Percentiles rank a stretch among this genome's conserved stretches.
Conservation (phyloP, 2,888 invertebrate species). For the Smittia sp. region DNA sequence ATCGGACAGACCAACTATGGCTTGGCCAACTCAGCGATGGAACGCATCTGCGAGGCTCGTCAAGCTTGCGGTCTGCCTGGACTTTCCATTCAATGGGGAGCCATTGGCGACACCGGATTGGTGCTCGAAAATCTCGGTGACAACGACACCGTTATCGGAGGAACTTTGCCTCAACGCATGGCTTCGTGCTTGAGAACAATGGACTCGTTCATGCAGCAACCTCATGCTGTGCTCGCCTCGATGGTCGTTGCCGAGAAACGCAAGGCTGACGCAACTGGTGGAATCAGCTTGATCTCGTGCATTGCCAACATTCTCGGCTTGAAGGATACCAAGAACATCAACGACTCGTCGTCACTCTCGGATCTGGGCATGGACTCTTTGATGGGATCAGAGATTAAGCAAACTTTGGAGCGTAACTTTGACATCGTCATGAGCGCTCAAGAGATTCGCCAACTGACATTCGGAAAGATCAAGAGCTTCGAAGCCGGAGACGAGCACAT, state of each 20-base stretch:
- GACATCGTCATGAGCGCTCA: conserved; percentile 87
- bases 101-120: conserved; percentile 95
- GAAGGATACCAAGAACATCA: conserved; percentile 78
- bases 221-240: conserved; percentile 75
- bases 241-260: conserved; percentile 87
- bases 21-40: conserved; percentile 96
- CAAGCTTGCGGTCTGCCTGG: conserved; percentile 82
- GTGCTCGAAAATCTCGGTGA: conserved; percentile 84
- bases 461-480: conserved; percentile 68
- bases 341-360: conserved; percentile 74
- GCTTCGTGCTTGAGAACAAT: conserved; percentile 86
- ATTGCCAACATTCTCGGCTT: conserved; percentile 88
- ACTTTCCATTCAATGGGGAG: conserved; percentile 97
- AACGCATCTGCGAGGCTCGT: conserved; percentile 85
- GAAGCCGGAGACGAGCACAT: conserved; percentile 47
- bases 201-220: conserved; percentile 86
- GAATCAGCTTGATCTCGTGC: conserved; percentile 69
- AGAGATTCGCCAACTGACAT: conserved; percentile 83
- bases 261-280: conserved; percentile 59
- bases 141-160: conserved; percentile 89
- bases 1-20: conserved; percentile 97
- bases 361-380: conserved; percentile 98
- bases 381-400: conserved; percentile 99
- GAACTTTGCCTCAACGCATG: conserved; percentile 94
- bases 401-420: conserved; percentile 87